phyloP scores from a whole-genome alignment of 2,113 vertebrate genomes.

The Riparia riparia region DNA sequence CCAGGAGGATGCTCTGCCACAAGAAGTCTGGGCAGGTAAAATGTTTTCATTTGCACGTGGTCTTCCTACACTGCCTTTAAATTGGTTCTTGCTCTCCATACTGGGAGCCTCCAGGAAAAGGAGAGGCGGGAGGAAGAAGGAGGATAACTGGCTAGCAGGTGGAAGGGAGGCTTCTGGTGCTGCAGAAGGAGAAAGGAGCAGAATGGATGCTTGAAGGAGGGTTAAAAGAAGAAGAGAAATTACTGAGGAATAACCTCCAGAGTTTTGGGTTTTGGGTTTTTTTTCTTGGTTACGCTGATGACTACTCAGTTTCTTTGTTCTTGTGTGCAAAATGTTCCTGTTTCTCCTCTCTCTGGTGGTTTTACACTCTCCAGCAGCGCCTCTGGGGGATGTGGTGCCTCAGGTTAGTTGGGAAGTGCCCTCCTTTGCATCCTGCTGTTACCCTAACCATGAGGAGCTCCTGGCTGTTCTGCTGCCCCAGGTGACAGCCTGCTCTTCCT shows the following conservation, averaged over 20 bases:
- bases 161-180: neutral
- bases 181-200: neutral
- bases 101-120: neutral
- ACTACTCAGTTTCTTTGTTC: neutral
- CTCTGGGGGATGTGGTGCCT: neutral
- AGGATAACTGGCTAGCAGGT: no score
- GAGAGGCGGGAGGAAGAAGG: neutral
- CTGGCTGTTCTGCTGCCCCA: neutral
- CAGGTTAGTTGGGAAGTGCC: neutral
- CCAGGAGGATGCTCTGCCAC: rapidly evolving
- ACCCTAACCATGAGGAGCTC: neutral
- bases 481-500: neutral
- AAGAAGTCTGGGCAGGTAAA: no score
- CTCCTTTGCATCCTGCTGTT: neutral
- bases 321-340: neutral
- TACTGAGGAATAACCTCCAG: neutral
- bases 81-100: rapidly evolving
- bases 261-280: neutral
- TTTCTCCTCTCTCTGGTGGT: neutral
- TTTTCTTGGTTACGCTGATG: neutral
- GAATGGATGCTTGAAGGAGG: neutral
- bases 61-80: rapidly evolving
- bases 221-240: neutral
- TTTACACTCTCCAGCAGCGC: neutral
- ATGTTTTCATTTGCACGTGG: rapidly evolving